Evolutionary conservation across 2,797 vertebrate genomes (phyloP).

Genomic region (Peromyscus attwateri): DNA sequence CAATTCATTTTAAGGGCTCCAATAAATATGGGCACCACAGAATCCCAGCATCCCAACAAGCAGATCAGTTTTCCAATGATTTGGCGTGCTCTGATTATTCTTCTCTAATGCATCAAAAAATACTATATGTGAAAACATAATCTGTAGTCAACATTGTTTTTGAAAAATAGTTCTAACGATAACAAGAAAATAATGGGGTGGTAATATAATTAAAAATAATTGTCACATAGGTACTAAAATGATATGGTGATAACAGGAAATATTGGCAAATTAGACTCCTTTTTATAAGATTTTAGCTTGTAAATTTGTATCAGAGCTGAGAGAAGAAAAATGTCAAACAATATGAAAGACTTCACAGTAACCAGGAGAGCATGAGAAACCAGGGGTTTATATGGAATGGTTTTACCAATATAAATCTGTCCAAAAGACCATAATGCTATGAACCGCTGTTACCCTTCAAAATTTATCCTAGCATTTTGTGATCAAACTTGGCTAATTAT

Average conservation of each 20-base stretch:
- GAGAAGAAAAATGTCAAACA: neutral
- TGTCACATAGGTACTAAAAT: slow-evolving; percentile 3
- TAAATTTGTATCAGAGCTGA: neutral
- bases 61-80: neutral
- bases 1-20: neutral
- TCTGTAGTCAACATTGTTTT: neutral
- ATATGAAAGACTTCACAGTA: neutral
- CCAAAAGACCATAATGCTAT: neutral
- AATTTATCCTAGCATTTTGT: neutral
- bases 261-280: neutral
- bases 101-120: neutral
- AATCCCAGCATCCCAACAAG: neutral
- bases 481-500: neutral
- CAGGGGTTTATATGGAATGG: neutral
- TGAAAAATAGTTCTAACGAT: neutral
- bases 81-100: neutral
- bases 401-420: neutral
- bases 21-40: neutral
- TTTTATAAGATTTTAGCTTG: neutral
- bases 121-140: neutral
- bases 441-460: neutral
- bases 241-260: neutral
- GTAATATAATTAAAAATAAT: slow-evolving; percentile 32
- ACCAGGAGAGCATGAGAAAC: neutral
- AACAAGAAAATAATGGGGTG: neutral